Conservation (phyloP, 2,113 vertebrate species). For the Tonatia bakeri region DNA sequence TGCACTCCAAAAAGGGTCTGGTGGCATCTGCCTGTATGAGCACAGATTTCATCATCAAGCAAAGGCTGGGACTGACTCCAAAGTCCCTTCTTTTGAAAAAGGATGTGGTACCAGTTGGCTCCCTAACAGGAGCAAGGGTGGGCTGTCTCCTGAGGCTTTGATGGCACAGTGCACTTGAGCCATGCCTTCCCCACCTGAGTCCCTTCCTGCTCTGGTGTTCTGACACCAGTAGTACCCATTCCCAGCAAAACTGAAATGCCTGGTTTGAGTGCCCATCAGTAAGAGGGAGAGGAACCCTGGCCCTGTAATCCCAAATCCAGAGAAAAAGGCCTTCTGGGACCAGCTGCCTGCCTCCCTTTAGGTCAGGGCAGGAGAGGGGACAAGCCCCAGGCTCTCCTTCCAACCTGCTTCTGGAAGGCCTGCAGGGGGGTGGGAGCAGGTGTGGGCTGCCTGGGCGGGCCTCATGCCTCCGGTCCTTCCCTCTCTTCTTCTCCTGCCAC, state of each 20-base stretch:
- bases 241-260: neutral
- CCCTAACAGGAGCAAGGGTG: neutral
- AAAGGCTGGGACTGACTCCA: neutral
- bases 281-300: neutral
- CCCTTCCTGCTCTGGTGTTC: neutral
- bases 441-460: conserved; percentile 22
- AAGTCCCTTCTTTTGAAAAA: neutral
- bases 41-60: neutral
- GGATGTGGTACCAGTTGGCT: neutral
- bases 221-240: neutral
- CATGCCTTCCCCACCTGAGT: fast-evolving
- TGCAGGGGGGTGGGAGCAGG: conserved; percentile 66
- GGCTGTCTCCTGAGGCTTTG: neutral
- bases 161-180: neutral
- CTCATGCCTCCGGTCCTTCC: neutral
- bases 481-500: neutral
- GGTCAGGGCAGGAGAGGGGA: neutral
- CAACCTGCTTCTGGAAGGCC: neutral
- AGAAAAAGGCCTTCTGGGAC: neutral
- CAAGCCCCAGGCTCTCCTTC: neutral
- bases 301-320: neutral
- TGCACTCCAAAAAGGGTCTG: neutral
- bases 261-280: neutral
- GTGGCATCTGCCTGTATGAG: neutral
- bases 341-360: neutral